Base-by-base conservation (phyloP, 2,888 invertebrate genomes). In the Apamea crenata region DNA sequence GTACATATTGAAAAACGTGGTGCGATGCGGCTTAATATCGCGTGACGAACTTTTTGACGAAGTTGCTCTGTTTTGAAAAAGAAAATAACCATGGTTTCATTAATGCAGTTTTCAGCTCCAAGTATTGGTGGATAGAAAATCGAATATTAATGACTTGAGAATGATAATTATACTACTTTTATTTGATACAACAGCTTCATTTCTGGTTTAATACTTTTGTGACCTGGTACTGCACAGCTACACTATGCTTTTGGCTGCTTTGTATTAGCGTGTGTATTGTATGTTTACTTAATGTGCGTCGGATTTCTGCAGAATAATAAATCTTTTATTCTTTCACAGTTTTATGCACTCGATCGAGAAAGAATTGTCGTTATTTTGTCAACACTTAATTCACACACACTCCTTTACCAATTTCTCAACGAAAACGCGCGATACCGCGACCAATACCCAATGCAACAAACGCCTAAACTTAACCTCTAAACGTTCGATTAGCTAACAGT, bases 401-500 rank as follows among this genome's bases (percentile, higher is more conserved):
- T 56, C 10, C 25, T 56, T 25, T 56, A 25, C 1, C 56, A 56
- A 56, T 10, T 25, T 56, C 25, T 56, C 56, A 10, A 56, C 25
- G 59, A 59, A 50, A 36, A 5, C 78, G 66, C 75, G 75, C 44
- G n/a, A 6, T 65, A 1, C 14, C 32, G 50, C 72, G 32, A 50
- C 61, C 6, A 25, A 29, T 25, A 18, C 36, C 25, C 36, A 74
- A 61, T 72, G 67, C 50, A 77, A 16, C 47, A 0, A 7, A 14
- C 29, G 44, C 72, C 72, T 40, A 66, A 59, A 74, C 36, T 7
- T 61, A 75, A 75, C 77, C 81, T 83, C 61, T 88, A 85, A 88
- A 79, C 77, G 77, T 69, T 72, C 76, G 76, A 86, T 86, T 88
- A 87, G 74, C 84, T 65, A 84, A 84, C 78, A 86, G 36, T 78